Base-by-base conservation (phyloP, 2,888 invertebrate genomes). In the Priocnemis perturbator region DNA sequence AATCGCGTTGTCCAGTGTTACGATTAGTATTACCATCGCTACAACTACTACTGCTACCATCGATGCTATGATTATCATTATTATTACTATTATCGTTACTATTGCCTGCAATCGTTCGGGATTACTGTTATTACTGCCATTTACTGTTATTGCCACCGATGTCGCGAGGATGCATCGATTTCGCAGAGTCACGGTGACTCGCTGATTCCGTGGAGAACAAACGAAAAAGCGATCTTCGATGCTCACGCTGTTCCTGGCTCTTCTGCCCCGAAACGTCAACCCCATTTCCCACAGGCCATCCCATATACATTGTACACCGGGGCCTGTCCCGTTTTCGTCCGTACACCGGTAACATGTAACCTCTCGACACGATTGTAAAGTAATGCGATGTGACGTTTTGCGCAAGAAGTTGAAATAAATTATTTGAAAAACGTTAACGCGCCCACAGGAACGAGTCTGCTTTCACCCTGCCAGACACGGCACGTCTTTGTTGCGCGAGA, bases 331-430 rank as follows among this genome's bases (percentile, higher is more conserved):
- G 15, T 64, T 64, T 61, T 58, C 17, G 52, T 58, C 52, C 17
- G 17, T 19, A 59, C 45, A 23, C 30, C 61, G 59, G 59, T 44
- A 63, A 68, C 60, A 37, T 64, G 64, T 74, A 67, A 69, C 14
- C 53, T 47, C 58, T 67, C 60, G 58, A 56, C 71, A 60, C 69
- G 63, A 76, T 76, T 74, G 75, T 63, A 71, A 67, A 67, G 66
- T 63, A 64, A 69, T 63, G 60, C 47, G 69, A 69, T 71, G 67
- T 69, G 71, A 65, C 11, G 37, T 70, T 67, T 30, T 53, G 48
- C 62, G 55, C 62, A 63, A 75, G 63, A 55, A 70, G 61, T 69
- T 74, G 74, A 63, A 76, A 74, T 71, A 76, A 76, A 76, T 71
- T 71, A 74, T 76, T 76, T 67, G 62, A 71, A 76, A 74, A 76